Conservation (phyloP, 1,140 invertebrate species). For the Phocides pigmalion region DNA sequence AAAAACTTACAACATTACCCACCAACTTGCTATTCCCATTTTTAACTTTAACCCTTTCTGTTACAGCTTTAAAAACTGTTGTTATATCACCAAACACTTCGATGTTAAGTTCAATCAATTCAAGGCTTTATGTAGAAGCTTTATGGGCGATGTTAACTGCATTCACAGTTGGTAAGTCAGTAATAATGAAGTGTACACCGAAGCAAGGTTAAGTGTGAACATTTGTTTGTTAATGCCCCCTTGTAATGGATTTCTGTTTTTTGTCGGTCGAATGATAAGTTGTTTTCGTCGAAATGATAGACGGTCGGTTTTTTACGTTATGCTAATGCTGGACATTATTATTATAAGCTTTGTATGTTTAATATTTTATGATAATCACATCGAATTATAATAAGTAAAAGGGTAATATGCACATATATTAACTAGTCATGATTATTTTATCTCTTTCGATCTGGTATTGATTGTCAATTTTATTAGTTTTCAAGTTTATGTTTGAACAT, state of each 20-base stretch:
- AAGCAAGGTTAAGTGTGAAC: constrained; percentile 81
- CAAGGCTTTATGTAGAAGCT: constrained; percentile 27
- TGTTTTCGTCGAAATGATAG: constrained; percentile 60
- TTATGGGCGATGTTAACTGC: constrained; percentile 27
- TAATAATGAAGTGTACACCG: constrained; percentile 75
- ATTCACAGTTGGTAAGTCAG: constrained; percentile 38
- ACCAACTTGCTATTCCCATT: constrained; percentile 2
- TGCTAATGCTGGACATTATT: constrained; percentile 30
- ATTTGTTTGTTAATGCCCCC: constrained; percentile 79
- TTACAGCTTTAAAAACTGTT: constrained; percentile 13
- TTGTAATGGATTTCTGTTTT: constrained; percentile 65
- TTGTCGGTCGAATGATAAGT: constrained; percentile 63
- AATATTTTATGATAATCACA: constrained; percentile 3
- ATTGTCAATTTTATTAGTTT: too few relatives aligned
- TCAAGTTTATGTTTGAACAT: too few relatives aligned
- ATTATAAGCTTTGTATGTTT: constrained; percentile 19
- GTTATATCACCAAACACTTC: neutral
- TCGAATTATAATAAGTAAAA: neutral
- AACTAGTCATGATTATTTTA: neutral
- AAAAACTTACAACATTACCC: constrained; percentile 39
- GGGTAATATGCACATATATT: neutral
- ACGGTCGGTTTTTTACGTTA: constrained; percentile 49
- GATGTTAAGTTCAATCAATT: constrained; percentile 18
- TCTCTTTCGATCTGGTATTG: too few relatives aligned
- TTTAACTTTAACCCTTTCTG: constrained; percentile 25